These are phyloP conservation scores for Montipora capitata DNA, from an alignment of 92 coral and sea anemone species.

Conservation along the genomic window DNA sequence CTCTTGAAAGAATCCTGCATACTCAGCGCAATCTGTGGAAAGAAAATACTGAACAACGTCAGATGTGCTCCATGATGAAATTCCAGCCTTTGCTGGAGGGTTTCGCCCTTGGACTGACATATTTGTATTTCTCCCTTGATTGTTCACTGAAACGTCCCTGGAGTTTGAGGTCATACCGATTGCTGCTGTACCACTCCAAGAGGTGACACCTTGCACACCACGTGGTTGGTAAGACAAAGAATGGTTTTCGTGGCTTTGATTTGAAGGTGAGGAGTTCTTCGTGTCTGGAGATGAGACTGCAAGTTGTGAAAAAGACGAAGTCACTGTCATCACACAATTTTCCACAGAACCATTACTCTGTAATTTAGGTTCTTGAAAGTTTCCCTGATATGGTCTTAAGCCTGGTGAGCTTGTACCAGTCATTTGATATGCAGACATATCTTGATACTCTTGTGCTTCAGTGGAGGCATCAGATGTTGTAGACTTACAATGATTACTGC, in stretches of 20 bases:
- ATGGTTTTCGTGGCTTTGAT: neutral
- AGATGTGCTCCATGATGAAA: constrained; percentile 67
- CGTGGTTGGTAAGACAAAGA: neutral
- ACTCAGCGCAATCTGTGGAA: constrained; percentile 65
- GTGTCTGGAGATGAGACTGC: constrained; percentile 18
- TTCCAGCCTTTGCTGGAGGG: constrained; percentile 1
- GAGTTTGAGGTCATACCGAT: neutral
- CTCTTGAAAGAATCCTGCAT: constrained; percentile 78
- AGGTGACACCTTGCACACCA: neutral
- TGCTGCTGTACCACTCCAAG: constrained; percentile 2
- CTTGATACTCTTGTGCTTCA: neutral
- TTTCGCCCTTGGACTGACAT: neutral
- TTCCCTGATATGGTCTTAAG: constrained; percentile 25
- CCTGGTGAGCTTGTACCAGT: constrained; percentile 10
- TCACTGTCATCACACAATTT: constrained; percentile 28
- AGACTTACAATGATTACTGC: neutral
- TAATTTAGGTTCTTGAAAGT: constrained; percentile 11
- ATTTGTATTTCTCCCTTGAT: neutral
- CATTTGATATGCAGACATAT: neutral
- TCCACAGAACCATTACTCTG: constrained; percentile 2
- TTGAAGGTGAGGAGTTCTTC: neutral
- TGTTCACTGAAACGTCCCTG: constrained; percentile 13
- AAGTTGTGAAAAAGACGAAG: constrained; percentile 29
- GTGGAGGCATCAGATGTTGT: neutral
- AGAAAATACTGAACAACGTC: constrained; percentile 73